Evolutionary conservation across 2,888 invertebrate species (phyloP), one percentile per base, ranked within the genome.

Genomic region (Euspilapteryx auroguttella): DNA sequence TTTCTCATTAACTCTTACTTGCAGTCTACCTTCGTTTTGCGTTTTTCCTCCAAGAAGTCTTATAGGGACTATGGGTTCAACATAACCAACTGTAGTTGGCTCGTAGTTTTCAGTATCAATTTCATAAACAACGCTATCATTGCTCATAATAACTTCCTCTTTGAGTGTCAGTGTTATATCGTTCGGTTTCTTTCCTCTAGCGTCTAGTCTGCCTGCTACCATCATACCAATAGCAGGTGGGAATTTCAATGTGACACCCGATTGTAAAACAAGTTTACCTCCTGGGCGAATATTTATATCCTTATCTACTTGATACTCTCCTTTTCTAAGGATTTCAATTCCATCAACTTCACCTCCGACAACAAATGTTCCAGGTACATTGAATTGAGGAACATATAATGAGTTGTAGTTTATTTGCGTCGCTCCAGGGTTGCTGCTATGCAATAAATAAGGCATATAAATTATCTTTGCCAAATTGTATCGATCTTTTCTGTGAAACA

Each of bases 331-430:
- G 40, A 81, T 82, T 71, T 93, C 92, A 45, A 87, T 86, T 0
- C 96, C 96, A 55, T 93, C 94, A 0, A 97, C 91, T 59, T 95
- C 94, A 11, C 96, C 96, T 0, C 94, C 94, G 9, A 94, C 86
- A 24, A 81, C 59, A 44, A 85, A 85, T 0, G 83, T 80, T 17
- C 83, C 85, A 5, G 82, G 81, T 14, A 80, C 77, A 31, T 83
- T 81, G 49, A 94, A 92, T 40, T 85, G 81, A 0, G 93, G 89
- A 0, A 93, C 89, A 44, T 83, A 88, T 3, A 86, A 78, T 4
- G 86, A 85, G 43, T 87, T 82, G 14, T 81, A 79, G 42, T 90
- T 88, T 12, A 89, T 85, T 41, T 88, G 87, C 4, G 87, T 87
- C 0, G 95, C 89, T 10, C 89, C 87, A 1, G 95, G 89, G 58